These are phyloP conservation scores for Colinus virginianus DNA, from an alignment of 2,113 vertebrate genomes.

Conservation along the genomic window DNA sequence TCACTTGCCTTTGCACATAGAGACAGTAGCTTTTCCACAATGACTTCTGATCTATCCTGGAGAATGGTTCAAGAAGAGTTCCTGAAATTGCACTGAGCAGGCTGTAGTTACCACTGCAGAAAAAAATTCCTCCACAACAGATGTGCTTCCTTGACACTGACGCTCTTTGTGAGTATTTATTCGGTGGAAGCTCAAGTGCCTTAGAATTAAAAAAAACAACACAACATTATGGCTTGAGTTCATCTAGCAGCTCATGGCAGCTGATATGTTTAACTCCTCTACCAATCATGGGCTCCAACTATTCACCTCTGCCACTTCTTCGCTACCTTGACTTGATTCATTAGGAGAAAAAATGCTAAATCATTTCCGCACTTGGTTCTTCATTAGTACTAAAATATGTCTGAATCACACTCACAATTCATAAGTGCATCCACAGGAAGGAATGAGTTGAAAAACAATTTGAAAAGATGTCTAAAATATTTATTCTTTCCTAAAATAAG, in stretches of 20 bases:
- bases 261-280: background rate
- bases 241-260: background rate
- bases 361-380: background rate
- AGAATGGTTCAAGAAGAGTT: background rate
- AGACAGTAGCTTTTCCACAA: background rate
- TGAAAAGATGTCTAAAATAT: background rate
- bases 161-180: background rate
- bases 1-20: background rate
- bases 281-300: background rate
- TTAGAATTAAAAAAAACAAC: background rate
- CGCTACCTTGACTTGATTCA: background rate
- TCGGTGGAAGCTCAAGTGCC: background rate
- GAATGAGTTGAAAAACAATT: background rate
- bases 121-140: background rate
- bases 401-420: background rate
- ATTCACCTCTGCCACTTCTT: background rate
- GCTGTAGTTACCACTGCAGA: background rate
- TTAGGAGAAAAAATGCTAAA: background rate
- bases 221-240: background rate
- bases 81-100: background rate
- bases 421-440: background rate
- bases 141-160: rapidly evolving
- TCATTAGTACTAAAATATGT: background rate
- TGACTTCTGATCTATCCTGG: background rate
- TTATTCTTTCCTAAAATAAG: background rate